phyloP scores from a whole-genome alignment of 2,113 vertebrate species.

The Isurus oxyrinchus region DNA sequence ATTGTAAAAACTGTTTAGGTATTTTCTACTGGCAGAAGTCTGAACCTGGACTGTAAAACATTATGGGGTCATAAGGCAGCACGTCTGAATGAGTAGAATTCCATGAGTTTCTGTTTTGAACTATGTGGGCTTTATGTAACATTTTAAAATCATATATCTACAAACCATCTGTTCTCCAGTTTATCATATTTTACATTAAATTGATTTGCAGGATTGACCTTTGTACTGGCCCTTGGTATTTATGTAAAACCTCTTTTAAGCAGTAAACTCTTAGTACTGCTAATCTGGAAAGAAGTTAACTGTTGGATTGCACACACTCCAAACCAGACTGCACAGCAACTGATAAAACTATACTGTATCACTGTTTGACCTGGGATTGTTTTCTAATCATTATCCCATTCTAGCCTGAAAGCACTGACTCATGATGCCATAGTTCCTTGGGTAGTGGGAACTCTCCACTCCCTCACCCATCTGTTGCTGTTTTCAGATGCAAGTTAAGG shows the following conservation, averaged over 20 bases:
- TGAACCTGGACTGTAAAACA: not conserved
- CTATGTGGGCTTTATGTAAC: not conserved
- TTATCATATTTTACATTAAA: not conserved
- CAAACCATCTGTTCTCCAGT: conserved; percentile 24
- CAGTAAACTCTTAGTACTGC: not conserved
- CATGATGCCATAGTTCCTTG: not conserved
- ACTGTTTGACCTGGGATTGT: not conserved
- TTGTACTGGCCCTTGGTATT: not conserved
- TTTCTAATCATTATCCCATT: not conserved
- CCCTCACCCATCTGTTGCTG: not conserved
- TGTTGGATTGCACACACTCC: not conserved
- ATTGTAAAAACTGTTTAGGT: not conserved
- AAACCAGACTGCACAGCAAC: not conserved
- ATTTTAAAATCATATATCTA: not conserved
- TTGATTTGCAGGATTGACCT: not conserved
- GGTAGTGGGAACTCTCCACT: not conserved
- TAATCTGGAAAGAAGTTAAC: not conserved
- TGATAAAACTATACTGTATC: not conserved
- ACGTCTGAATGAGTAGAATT: conserved; percentile 7
- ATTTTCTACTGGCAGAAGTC: conserved; percentile 19
- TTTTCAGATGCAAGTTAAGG: not conserved
- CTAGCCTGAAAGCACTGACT: not conserved
- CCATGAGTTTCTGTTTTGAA: conserved; percentile 11
- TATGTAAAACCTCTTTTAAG: not conserved
- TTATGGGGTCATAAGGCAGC: not conserved